Evolutionary conservation across 2,797 vertebrate species (phyloP), one percentile per base, ranked within the genome.

Genomic region (Buceros bicornis): DNA sequence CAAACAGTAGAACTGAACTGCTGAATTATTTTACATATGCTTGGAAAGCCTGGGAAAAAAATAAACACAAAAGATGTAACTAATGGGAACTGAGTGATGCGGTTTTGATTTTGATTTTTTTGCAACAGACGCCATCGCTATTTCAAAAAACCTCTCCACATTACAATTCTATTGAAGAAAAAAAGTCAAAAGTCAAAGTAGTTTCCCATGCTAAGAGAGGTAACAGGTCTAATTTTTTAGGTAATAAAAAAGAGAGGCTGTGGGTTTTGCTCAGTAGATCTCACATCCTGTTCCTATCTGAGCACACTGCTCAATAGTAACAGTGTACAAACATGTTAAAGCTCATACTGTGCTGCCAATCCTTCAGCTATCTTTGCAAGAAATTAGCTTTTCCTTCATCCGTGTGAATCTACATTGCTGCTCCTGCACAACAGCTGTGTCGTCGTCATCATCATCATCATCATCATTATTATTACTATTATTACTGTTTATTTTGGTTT

Each of bases 11-110:
- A 74, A 65, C 31, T 37, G 47, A 78, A 62, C 37, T 86, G 69
- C 73, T 95, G 72, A 94, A 91, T 93, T 95, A 65, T 91, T 95
- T 76, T 81, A 83, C 43, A 81, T 81, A 79, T 50, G 73, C 54
- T 94, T 29, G 20, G 48, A 83, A 83, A 88, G 54, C 42, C 48
- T 65, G 16, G 29, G 64, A 84, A 70, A 58, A 82, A 92, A 94
- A 87, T 21, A 87, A 91, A 91, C 56, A 87, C 35, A 66, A 76
- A 65, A 51, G 33, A 82, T 78, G 65, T 58, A 89, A 72, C 62
- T 65, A 81, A 66, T 42, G 35, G 43, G 62, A 95, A 82, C 8
- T 3, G 31, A 79, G 54, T 5, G 26, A 88, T 74, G 58, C 1
- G 1, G 14, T 87, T 92, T 57, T 64, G 51, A 40, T 40, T 40